Evolutionary conservation across 2,113 vertebrate species (phyloP).

Genomic region (Pipa parva): DNA sequence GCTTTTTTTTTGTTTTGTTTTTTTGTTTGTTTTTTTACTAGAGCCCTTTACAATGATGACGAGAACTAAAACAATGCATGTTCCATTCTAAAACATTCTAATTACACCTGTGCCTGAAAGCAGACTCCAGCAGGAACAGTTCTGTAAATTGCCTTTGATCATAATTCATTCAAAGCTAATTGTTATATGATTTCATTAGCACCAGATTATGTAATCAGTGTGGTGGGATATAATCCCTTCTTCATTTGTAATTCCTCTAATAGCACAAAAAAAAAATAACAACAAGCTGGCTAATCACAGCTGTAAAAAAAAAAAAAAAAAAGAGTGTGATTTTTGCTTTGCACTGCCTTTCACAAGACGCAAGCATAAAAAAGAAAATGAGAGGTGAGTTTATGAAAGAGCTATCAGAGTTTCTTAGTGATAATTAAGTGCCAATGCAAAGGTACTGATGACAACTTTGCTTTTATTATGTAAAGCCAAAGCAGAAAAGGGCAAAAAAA

Average conservation of each 20-base stretch:
- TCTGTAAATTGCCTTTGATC: not conserved
- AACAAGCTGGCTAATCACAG: constrained; percentile 7
- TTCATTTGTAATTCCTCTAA: not conserved
- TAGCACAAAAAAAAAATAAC: not conserved
- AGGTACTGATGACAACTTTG: not conserved
- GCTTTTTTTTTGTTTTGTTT: too few species aligned
- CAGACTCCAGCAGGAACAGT: not conserved
- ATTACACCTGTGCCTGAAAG: not conserved
- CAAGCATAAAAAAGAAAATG: constrained; percentile 44
- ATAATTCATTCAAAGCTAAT: not conserved
- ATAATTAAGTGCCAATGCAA: constrained; percentile 33
- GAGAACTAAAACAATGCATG: not conserved
- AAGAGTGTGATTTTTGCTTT: constrained; percentile 50
- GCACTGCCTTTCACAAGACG: constrained; percentile 38
- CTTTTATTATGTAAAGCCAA: not conserved
- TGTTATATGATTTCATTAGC: not conserved
- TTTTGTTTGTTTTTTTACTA: not conserved
- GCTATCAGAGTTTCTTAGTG: constrained; percentile 16
- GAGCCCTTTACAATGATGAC: not conserved
- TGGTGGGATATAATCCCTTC: not conserved
- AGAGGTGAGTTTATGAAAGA: constrained; percentile 23
- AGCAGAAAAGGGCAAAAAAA: not conserved
- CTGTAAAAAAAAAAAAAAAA: too few species aligned
- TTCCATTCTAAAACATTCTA: not conserved
- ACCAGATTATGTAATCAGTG: not conserved